Percentiles rank a stretch among this genome's conserved stretches.
Evolutionary conservation across 2,797 vertebrate species (phyloP).

Genomic region (Rhabdophis nuchalis): DNA sequence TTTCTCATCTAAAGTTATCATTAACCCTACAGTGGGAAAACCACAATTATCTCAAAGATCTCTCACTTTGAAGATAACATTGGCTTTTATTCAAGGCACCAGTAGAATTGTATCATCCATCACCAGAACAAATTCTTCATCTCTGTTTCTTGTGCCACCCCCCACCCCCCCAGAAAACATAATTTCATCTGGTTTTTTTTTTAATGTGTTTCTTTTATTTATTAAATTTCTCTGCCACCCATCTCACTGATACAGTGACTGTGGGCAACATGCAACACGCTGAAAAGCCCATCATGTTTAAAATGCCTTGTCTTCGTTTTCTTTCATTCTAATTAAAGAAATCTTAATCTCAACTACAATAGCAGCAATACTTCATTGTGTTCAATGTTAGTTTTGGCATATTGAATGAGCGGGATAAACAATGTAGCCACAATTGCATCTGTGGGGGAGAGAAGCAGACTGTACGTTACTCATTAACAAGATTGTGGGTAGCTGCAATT

Average conservation of each 20-base stretch:
- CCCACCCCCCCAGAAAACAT: background rate
- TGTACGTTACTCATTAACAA: conserved; percentile 87
- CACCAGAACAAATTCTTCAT: background rate
- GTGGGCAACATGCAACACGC: conserved; percentile 35
- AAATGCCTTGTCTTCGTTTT: conserved; percentile 74
- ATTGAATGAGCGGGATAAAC: conserved; percentile 82
- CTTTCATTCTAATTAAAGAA: conserved; percentile 88
- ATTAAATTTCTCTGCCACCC: background rate
- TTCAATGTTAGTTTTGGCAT: conserved; percentile 82
- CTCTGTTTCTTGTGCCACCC: background rate
- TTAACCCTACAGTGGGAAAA: background rate
- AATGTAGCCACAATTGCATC: conserved; percentile 82
- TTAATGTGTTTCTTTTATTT: background rate
- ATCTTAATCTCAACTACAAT: conserved; percentile 82
- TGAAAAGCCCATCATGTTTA: conserved; percentile 54
- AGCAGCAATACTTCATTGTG: conserved; percentile 80
- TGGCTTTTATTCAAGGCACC: conserved; percentile 9
- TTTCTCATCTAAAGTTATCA: background rate
- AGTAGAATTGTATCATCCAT: background rate
- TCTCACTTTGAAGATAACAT: background rate
- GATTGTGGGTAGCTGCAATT: conserved; percentile 80
- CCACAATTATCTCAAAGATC: background rate
- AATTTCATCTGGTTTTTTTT: conserved; percentile 7
- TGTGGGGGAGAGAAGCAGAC: conserved; percentile 65
- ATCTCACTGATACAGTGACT: background rate